Base-by-base conservation (phyloP, 1,140 invertebrate genomes). In the Telenomus remus region DNA sequence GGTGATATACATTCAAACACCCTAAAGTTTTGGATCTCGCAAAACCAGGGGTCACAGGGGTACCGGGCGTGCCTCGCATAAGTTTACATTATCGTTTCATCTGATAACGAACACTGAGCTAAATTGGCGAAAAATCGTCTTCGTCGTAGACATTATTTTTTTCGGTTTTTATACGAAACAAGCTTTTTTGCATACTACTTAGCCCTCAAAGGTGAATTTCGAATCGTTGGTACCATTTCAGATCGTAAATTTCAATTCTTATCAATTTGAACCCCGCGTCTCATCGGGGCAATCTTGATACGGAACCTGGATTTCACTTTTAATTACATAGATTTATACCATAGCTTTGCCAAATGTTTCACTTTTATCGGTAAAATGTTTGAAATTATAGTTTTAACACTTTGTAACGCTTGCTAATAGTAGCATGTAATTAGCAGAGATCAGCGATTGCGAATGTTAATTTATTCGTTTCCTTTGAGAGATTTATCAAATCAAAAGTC, bases 81-180 rank as follows among this genome's bases (percentile, higher is more conserved):
- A 87, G 86, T 87, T 88, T 87, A 87, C 86, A 87, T 88, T 88
- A 88, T 88, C 86, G 87, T 85, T 82, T 80, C 80, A 86, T 86
- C 86, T 81, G 86, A 88, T 88, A 86, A 84, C 79, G 79, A 83
- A 70, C 74, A 27, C 19, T 27, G 65, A 72, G 55, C 65, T 70
- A 70, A 60, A 56, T 70, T 75, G 56, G 49, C 49, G 44, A 39
- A 63, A 66, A 79, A 79, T 59, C 63, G 66, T 2, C 53, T 27
- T 6, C 19, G 19, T 1, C 6, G 19, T 27, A 6, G 19, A 27
- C 19, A 6, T 27, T 27, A 27, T 27, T 27, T 27, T 27, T 27
- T 27, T 27, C 6, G 1, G 1, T 27, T 27, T 27, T 27, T 27
- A n/a, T n/a, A n/a, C n/a, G n/a, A n/a, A n/a, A n/a, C n/a, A n/a